Evolutionary conservation across 1,140 invertebrate genomes (phyloP).

Genomic region (Ridgeia piscesae): DNA sequence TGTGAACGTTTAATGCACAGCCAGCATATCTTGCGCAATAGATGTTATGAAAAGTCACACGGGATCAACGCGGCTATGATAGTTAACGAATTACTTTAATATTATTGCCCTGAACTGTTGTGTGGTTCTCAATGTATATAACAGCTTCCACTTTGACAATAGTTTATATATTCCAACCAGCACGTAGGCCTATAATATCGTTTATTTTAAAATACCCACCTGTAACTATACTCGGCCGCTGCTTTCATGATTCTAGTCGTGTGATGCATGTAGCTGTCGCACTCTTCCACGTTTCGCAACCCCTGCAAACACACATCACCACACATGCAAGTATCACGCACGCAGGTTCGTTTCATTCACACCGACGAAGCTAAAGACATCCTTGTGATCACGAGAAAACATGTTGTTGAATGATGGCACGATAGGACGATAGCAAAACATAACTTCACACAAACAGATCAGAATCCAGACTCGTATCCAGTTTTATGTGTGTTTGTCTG

Average conservation of each 20-base stretch:
- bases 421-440: neutral
- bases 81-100: too few relatives aligned
- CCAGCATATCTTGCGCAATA: too few relatives aligned
- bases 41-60: too few relatives aligned
- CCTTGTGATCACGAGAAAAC: too few relatives aligned
- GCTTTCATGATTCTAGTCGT: conserved; percentile 45
- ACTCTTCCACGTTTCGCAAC: conserved; percentile 35
- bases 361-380: too few relatives aligned
- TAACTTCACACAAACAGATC: neutral
- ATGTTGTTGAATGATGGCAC: too few relatives aligned
- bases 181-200: neutral
- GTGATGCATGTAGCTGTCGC: conserved; percentile 48
- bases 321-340: neutral
- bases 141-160: neutral
- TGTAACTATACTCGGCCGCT: conserved; percentile 39
- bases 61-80: too few relatives aligned
- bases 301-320: conserved; percentile 32
- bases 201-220: conserved; percentile 32
- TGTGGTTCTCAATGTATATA: neutral
- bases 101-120: too few relatives aligned
- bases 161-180: neutral
- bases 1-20: too few relatives aligned
- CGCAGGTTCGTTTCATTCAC: neutral
- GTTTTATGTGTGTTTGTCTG: too few relatives aligned
- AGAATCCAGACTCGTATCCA: too few relatives aligned